Evolutionary conservation across 2,113 vertebrate species (phyloP), one percentile per base, ranked within the genome.

Genomic region (Strix aluco): DNA sequence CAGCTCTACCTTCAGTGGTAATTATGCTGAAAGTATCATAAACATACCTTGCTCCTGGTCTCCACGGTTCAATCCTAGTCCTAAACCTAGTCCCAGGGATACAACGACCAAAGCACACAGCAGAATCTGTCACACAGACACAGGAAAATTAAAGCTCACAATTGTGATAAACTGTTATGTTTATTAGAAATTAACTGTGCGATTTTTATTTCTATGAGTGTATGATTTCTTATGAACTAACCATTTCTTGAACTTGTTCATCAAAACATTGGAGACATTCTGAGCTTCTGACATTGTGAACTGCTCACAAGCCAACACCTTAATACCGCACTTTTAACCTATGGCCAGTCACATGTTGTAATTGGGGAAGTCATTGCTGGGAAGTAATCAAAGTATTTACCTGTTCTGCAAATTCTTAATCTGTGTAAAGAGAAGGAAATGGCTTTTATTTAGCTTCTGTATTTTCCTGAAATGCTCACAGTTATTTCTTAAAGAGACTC

Each of bases 61-160:
- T 47, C 40, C 97, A 73, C 9, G 85, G 21, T 96, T 97, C 47
- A 98, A 96, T 83, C 98, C 98, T 66, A 98, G 97, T 69, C 97
- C 98, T 78, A 98, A 89, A 44, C 98, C 98, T 59, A 98, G 92
- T 82, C 98, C 98, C 96, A 98, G 96, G 5, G 98, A 96, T 59
- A 98, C 54, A 79, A 40, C 69, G 95, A 98, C 98, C 95, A 98
- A 91, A 90, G 97, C 89, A 93, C 93, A 94, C 40, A 98, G 51
- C 90, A 98, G 97, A 87, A 98, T 97, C 98, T 98, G 97, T 81
- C 69, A 84, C 22, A 95, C 2, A 93, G 97, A 92, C 34, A 91
- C 11, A 69, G 19, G 26, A 69, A 95, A 94, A 69, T 2, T 34
- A 58, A 87, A 25, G 6, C 65, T 57, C 47, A 70, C 14, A 66